These are phyloP conservation scores for Ephydatia muelleri DNA, from an alignment of 37 sponge, comb jelly and placozoan genomes.

Conservation along the genomic window DNA sequence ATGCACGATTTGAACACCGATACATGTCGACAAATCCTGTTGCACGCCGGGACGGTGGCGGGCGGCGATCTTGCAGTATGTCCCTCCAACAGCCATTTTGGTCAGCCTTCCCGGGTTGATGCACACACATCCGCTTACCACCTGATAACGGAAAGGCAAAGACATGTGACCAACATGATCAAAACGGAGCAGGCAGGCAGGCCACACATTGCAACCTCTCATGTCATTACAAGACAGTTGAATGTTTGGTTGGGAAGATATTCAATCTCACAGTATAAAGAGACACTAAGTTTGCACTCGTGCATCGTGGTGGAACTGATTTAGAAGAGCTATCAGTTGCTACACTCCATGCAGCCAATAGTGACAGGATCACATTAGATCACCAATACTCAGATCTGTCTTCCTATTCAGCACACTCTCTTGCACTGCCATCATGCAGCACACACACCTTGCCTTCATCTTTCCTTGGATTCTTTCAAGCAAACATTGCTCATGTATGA, in stretches of 20 bases:
- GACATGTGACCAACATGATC: neutral
- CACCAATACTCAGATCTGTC: neutral
- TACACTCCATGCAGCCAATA: too few relatives aligned
- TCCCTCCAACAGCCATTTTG: slow-evolving; percentile 61
- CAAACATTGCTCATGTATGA: neutral
- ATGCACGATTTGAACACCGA: slow-evolving; percentile 47
- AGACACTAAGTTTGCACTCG: too few relatives aligned
- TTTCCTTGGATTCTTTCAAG: neutral
- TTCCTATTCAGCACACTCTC: neutral
- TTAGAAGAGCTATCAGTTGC: too few relatives aligned
- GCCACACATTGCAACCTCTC: too few relatives aligned
- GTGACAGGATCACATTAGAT: too few relatives aligned
- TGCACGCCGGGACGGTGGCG: slow-evolving; percentile 1
- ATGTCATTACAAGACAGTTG: too few relatives aligned
- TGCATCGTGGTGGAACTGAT: too few relatives aligned
- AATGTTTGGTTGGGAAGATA: too few relatives aligned
- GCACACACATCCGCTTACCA: slow-evolving; percentile 59
- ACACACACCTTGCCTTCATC: neutral
- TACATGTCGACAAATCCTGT: slow-evolving; percentile 23
- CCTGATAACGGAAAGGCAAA: slow-evolving; percentile 34
- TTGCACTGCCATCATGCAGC: neutral
- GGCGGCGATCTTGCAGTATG: slow-evolving; percentile 52
- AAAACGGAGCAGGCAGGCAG: neutral
- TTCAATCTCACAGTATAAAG: too few relatives aligned
- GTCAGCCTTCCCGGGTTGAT: slow-evolving; percentile 74